Base-by-base conservation (phyloP, 92 coral and sea anemone species). In the Epizoanthus ramosus region DNA sequence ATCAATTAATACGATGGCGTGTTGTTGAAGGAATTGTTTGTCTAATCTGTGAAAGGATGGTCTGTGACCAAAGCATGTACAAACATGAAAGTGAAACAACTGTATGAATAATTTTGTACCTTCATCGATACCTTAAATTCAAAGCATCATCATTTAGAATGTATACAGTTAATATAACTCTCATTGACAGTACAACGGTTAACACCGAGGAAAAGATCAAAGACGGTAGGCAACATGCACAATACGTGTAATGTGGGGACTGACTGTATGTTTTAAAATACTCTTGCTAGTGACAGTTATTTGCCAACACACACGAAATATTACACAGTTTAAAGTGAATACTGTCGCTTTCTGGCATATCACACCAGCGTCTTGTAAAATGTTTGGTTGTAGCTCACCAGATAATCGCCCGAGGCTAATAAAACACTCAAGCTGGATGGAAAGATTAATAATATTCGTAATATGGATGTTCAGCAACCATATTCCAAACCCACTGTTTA, bases 361-460 rank as follows among this genome's bases (percentile, higher is more conserved):
- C 70, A 76, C 43, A 25, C 22, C n/a, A 10, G 23, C 37, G 41
- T 60, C 37, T 18, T 63, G 71, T 37, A 35, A 19, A 21, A 21
- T 60, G 19, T 77, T 43, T 66, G 35, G 72, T 67, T 67, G 31
- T 15, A 67, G 50, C 45, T 33, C 21, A 28, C 67, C 50, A 37
- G 58, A 59, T 76, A 61, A 77, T 14, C 58, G 60, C 82, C 82
- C 9, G 58, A 65, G 82, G 82, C 82, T 15, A 37, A 18, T 17
- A 19, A 50, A 77, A 37, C 82, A 39, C 21, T 77, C 39, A 24
- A 61, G 67, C 31, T 67, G 72, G 72, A 41, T 31, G 50, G 17
- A 41, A 15, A 67, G 72, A 67, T 67, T 67, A 37, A 37, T 37
- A 3, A 37, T 37, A 37, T 37, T 37, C 6, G 43, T 37, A 37